Conservation (phyloP, 2,888 invertebrate genomes). For the Orchesellides sinensis region DNA sequence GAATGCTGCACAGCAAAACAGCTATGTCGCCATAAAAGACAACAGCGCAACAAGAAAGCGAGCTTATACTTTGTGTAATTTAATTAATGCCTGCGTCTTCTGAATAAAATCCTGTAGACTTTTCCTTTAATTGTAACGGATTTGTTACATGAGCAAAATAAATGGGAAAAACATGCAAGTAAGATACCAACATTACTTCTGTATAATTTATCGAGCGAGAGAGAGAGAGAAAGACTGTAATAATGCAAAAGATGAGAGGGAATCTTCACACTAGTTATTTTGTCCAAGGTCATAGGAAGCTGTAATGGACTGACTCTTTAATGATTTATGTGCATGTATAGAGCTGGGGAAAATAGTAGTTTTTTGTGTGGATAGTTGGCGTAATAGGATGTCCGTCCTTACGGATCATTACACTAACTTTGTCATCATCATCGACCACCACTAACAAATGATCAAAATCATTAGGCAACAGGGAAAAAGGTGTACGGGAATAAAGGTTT, state of each 20-base stretch:
- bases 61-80: not conserved
- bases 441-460: conserved; percentile 2
- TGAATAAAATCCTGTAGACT: conserved; percentile 2
- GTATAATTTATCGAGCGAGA: not conserved
- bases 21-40: no score
- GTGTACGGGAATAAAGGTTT: not conserved
- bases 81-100: not conserved
- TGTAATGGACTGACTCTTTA: not conserved
- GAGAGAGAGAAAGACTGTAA: not conserved
- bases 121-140: conserved; percentile 40
- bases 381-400: not conserved
- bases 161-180: no score
- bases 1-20: no score
- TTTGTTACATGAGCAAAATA: conserved; percentile 5
- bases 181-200: no score
- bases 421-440: conserved; percentile 28
- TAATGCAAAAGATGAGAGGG: no score
- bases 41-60: not conserved
- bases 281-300: conserved; percentile 23
- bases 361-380: not conserved
- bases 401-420: conserved; percentile 42
- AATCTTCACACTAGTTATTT: not conserved
- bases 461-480: conserved; percentile 6
- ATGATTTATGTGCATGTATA: not conserved
- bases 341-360: no score